Evolutionary conservation across 1,140 invertebrate genomes (phyloP).

Genomic region (Brachionus asplanchnoidis): DNA sequence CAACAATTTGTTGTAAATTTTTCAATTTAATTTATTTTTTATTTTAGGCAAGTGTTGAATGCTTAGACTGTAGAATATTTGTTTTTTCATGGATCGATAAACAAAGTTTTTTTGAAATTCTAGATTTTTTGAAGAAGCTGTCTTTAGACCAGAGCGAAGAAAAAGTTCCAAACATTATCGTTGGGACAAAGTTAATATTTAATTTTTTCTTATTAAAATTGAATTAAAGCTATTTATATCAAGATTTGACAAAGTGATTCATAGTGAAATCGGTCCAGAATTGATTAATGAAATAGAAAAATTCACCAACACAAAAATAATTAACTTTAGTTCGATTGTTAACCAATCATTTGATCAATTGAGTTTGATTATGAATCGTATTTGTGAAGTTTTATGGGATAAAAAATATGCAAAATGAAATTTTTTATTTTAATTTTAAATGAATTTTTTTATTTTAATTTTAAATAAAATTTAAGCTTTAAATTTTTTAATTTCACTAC

Average conservation of each 20-base stretch:
- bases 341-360: slow-evolving; percentile 2
- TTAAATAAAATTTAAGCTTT: not conserved
- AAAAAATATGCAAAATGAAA: not conserved
- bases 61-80: slow-evolving; percentile 24
- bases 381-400: not conserved
- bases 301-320: not conserved
- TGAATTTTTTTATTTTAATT: not conserved
- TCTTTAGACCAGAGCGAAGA: not conserved
- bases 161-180: not conserved
- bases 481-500: too few species aligned
- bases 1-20: too few species aligned
- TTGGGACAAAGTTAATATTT: slow-evolving; percentile 22
- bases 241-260: slow-evolving; percentile 39
- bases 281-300: not conserved
- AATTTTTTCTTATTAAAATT: not conserved
- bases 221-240: not conserved
- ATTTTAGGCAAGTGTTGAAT: not conserved
- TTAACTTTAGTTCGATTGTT: not conserved
- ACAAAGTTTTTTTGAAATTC: slow-evolving; percentile 2
- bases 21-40: not conserved
- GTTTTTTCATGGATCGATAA: slow-evolving; percentile 36
- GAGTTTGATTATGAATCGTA: not conserved
- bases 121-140: not conserved
- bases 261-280: slow-evolving; percentile 22
- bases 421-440: not conserved